Percentiles rank a stretch among this genome's conserved stretches.
Conservation (phyloP, 2,113 vertebrate genomes). For the Rhinolophus sinicus region DNA sequence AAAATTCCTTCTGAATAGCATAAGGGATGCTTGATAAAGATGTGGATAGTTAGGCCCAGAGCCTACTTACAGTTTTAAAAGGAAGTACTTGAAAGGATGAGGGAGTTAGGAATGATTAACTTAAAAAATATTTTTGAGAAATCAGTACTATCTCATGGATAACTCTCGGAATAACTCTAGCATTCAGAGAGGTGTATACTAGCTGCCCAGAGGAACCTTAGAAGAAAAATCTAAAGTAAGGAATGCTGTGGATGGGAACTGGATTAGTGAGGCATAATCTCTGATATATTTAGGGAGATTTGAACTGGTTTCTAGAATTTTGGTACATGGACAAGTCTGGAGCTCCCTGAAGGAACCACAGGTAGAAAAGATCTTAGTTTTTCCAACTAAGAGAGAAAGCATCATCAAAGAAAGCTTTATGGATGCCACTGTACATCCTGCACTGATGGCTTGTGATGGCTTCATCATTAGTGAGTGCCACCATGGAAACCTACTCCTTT, state of each 20-base stretch:
- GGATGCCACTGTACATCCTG: fast-evolving
- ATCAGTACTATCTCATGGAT: background rate
- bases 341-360: background rate
- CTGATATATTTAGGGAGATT: background rate
- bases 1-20: background rate
- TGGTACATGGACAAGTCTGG: background rate
- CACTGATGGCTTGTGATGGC: fast-evolving
- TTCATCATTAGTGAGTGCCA: fast-evolving
- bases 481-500: background rate
- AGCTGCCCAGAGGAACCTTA: background rate
- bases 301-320: background rate
- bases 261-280: background rate
- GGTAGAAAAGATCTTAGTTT: background rate
- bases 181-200: background rate
- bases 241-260: background rate
- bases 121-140: background rate
- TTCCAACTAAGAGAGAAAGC: background rate
- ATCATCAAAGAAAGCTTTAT: fast-evolving
- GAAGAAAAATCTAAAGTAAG: background rate
- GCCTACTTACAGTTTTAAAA: background rate
- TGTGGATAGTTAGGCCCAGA: background rate
- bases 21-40: background rate
- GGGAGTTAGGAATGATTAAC: background rate
- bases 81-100: background rate
- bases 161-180: background rate